phyloP scores from a whole-genome alignment of 2,113 vertebrate species.

The Prunella fulvescens region DNA sequence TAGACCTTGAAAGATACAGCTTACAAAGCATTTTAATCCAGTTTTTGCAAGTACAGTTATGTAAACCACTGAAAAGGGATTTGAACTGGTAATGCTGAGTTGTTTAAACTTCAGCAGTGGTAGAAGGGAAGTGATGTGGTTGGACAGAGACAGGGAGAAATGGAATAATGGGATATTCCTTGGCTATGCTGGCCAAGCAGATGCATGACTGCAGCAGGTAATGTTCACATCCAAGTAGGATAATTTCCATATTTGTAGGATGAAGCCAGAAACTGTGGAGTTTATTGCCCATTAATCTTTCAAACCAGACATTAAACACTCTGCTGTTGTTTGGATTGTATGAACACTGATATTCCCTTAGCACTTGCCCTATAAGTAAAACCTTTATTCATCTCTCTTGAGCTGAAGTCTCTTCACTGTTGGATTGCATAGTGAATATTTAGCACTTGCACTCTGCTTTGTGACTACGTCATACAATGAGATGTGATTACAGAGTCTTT shows the following conservation, averaged over 20 bases:
- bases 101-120: neutral
- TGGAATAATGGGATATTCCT: neutral
- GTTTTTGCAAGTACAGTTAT: neutral
- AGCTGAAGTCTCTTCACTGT: neutral
- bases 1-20: neutral
- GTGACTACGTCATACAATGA: neutral
- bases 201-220: neutral
- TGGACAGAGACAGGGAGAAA: neutral
- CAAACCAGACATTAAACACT: neutral
- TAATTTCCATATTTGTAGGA: neutral
- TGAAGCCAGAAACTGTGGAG: neutral
- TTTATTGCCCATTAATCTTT: neutral
- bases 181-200: accelerated
- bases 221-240: neutral
- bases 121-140: neutral
- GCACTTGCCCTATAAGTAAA: neutral
- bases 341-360: neutral
- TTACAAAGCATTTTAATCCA: slow-evolving; percentile 13
- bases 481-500: neutral
- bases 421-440: neutral
- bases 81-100: neutral
- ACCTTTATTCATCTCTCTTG: neutral
- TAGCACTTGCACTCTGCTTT: neutral
- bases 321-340: neutral
- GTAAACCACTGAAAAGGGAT: neutral